Evolutionary conservation across 2,888 invertebrate genomes (phyloP), one percentile per base, ranked within the genome.

Genomic region (Meloe dianella): DNA sequence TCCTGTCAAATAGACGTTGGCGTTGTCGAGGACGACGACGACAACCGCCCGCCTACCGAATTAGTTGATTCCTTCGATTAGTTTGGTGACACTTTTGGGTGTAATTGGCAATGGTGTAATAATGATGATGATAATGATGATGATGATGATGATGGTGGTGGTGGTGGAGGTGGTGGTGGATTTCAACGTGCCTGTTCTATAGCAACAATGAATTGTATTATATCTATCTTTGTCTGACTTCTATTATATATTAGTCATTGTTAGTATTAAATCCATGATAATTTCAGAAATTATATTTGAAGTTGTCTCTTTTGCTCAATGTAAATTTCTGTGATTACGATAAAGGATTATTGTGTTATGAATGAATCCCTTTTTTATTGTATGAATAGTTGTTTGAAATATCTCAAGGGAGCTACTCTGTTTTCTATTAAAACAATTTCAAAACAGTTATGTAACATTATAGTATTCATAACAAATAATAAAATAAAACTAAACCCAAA

Each of bases 21-120:
- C 22, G 22, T 51, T 9, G 51, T 24, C 9, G 41, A 17, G 17
- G 5, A 10, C 12, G 10, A 9, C 24, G 24, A 51, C 24, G 22
- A 22, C 51, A 9, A 47, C 47, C 47, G 8, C 7, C 68, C 66
- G 64, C 69, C 69, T 66, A 69, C 66, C 66, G 69, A 66, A 66
- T 69, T 69, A 66, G 64, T 66, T 69, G 65, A 69, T 69, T 69
- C 69, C 69, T 66, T 69, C 69, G 69, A 69, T 69, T 69, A 69
- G 69, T 68, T 68, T 60, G 41, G 68, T 68, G 68, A 68, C 68
- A 63, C 62, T 61, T 61, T 38, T n/a, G 41, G 51, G 5, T 47
- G 38, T 47, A 61, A 38, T 61, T 61, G 38, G 38, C 47, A 47
- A 35, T 61, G 27, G n/a, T 29, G 32, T 41, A 35, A 38, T 29